Evolutionary conservation across 2,113 vertebrate species (phyloP).

Genomic region (Chrysochloris asiatica): DNA sequence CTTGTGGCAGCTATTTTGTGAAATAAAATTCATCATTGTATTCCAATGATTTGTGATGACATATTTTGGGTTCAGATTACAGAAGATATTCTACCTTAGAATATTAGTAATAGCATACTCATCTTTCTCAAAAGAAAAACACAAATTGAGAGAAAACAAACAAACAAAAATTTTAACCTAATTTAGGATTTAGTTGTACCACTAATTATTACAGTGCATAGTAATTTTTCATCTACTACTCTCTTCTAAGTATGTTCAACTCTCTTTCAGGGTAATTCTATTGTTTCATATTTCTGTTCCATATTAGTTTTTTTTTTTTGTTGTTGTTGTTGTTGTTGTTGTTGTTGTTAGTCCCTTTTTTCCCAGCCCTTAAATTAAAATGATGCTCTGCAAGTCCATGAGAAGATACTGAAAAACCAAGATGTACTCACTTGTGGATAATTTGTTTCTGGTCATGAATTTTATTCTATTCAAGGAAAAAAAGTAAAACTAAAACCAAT

Average conservation of each 20-base stretch:
- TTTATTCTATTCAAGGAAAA: background rate
- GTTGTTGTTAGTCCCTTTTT: background rate
- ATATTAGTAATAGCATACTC: background rate
- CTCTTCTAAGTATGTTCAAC: background rate
- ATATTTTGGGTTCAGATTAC: background rate
- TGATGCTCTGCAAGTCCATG: background rate
- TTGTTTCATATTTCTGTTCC: background rate
- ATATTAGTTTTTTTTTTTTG: background rate
- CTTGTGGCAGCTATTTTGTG: background rate
- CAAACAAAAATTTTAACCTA: background rate
- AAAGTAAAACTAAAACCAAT: slow-evolving; percentile 32
- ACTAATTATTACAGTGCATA: too few species aligned
- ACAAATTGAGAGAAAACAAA: background rate
- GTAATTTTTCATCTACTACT: background rate
- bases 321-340: too few species aligned
- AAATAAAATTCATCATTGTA: background rate
- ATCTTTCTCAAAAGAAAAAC: background rate
- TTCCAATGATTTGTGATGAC: background rate
- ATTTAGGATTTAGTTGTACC: background rate
- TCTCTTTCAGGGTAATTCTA: background rate
- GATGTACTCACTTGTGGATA: background rate
- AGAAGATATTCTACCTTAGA: background rate
- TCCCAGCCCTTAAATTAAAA: background rate
- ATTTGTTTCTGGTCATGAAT: slow-evolving; percentile 38
- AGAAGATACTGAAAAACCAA: background rate